Evolutionary conservation across 2,797 vertebrate genomes (phyloP).

Genomic region (Tapera naevia): DNA sequence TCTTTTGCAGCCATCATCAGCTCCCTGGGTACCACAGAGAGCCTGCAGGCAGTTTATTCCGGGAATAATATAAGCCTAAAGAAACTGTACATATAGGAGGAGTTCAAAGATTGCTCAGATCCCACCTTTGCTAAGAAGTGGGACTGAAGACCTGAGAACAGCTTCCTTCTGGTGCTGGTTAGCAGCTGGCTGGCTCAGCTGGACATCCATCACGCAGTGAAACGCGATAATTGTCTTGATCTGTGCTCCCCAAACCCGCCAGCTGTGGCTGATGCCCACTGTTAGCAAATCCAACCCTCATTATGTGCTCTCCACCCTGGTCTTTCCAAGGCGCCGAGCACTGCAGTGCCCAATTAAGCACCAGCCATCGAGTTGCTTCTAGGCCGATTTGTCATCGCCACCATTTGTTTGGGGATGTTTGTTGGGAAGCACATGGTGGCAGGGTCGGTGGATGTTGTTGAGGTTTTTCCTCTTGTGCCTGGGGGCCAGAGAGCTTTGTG

Average conservation of each 20-base stretch:
- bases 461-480: slow-evolving; percentile 14
- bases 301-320: neutral
- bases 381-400: neutral
- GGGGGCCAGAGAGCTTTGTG: slow-evolving; percentile 48
- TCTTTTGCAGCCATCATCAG: neutral
- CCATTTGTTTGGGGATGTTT: slow-evolving; percentile 25
- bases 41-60: neutral
- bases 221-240: neutral
- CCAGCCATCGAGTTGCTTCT: neutral
- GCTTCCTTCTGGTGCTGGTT: neutral
- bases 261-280: neutral
- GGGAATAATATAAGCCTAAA: neutral
- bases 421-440: slow-evolving; percentile 49
- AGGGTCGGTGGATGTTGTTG: slow-evolving; percentile 45
- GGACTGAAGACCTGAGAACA: neutral
- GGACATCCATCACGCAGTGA: neutral
- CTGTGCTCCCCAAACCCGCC: slow-evolving; percentile 9
- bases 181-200: neutral
- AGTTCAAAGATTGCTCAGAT: neutral
- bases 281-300: neutral
- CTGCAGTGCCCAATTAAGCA: neutral
- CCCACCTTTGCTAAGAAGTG: neutral
- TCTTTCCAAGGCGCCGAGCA: neutral
- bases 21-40: neutral
- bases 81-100: neutral